Conservation (phyloP, 1,140 invertebrate genomes). For the Drosophila cardini region DNA sequence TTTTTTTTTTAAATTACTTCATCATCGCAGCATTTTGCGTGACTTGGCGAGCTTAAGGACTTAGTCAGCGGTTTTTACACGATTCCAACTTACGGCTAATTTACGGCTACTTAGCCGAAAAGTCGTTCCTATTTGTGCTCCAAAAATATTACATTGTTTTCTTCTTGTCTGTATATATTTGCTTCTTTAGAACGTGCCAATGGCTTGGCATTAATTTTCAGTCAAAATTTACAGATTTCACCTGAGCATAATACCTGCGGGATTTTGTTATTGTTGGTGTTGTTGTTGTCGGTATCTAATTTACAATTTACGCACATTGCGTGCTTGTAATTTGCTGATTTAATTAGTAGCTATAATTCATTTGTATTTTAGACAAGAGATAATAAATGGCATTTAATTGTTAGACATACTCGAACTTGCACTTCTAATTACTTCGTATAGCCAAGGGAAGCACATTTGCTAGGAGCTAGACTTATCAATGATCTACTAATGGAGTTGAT, state of each 20-base stretch:
- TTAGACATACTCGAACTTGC: constrained; percentile 43
- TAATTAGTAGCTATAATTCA: constrained; percentile 79
- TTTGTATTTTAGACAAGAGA: constrained; percentile 66
- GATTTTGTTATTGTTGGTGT: constrained; percentile 22
- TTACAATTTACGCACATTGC: constrained; percentile 77
- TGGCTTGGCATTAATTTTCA: constrained; percentile 26
- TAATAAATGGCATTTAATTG: constrained; percentile 80
- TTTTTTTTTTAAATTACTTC: constrained; percentile 11
- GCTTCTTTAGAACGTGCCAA: constrained; percentile 13
- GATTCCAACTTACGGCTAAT: constrained; percentile 17
- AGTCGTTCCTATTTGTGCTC: constrained; percentile 2
- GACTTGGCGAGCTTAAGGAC: constrained; percentile 8
- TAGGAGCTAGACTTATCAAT: constrained; percentile 53
- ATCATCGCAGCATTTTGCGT: constrained; percentile 6
- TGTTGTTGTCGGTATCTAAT: constrained; percentile 34
- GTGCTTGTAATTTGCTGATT: constrained; percentile 81
- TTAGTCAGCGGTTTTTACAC: constrained; percentile 34
- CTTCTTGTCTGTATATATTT: neutral
- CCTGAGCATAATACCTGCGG: constrained; percentile 28
- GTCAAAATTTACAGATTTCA: constrained; percentile 16
- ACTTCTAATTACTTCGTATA: constrained; percentile 54
- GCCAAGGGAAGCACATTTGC: constrained; percentile 23
- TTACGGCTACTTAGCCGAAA: constrained; percentile 18
- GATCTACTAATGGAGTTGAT: constrained; percentile 68
- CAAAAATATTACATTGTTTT: constrained; percentile 8